Base-by-base conservation (phyloP, 1,140 invertebrate genomes). In the Heterodera carotae region DNA sequence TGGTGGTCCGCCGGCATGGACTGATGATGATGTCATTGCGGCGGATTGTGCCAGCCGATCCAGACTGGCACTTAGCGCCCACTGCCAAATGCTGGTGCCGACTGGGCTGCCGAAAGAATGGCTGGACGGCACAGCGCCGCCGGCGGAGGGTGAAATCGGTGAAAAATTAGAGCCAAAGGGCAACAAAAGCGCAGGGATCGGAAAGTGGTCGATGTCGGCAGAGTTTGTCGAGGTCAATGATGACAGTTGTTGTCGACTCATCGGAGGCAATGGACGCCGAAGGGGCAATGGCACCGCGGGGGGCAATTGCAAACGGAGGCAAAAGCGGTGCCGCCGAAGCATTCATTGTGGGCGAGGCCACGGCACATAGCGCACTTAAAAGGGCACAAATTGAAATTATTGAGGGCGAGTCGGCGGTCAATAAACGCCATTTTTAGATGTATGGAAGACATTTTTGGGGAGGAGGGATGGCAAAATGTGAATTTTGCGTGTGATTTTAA, bases 61-160 rank as follows among this genome's bases (percentile, higher is more conserved):
- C 62, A 66, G 25, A 22, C 62, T 66, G 27, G 62, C 62, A 12
- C 62, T 34, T 7, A 66, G 33, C 12, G 62, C 62, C 62, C 62
- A 66, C 33, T 31, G 62, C 62, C 62, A 66, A 34, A 66, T 66
- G 62, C 29, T 31, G 62, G 62, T 66, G 62, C 29, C 15, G 62
- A 27, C 27, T 1, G 29, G 29, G 29, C 29, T 10, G 62, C 0
- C 29, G 8, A 18, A 10, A 7, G 29, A 31, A 66, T 12, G 12
- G 27, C 10, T 12, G 62, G 62, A 34, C 27, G 15, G 22, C 48
- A 56, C 48, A 22, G 48, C 48, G 48, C 48, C 48, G 12, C 12
- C 39, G 39, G 39, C 6, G 22, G 48, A 56, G 22, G 15, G 48
- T 18, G 18, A 56, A 56, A 56, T 56, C 22, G 48, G 48, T 5